Percentiles rank a stretch among this genome's conserved stretches.
Conservation (phyloP, 2,113 vertebrate species). For the Zeus faber region DNA sequence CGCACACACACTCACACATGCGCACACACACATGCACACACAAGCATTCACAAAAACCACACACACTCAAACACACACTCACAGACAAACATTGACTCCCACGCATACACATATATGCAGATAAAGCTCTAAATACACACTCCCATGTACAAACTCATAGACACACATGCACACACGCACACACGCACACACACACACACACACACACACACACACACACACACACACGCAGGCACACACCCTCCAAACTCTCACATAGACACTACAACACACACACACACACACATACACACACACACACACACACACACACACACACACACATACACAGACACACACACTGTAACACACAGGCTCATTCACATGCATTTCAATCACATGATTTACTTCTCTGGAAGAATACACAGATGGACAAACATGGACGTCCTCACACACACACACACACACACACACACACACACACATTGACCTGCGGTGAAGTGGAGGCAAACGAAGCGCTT, state of each 20-base stretch:
- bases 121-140: slow-evolving; percentile 1
- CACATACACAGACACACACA: neutral
- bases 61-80: too few species aligned
- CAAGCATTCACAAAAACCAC: too few species aligned
- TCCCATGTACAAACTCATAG: slow-evolving; percentile 21
- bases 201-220: neutral
- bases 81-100: too few species aligned
- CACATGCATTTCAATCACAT: slow-evolving; percentile 1
- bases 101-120: slow-evolving; percentile 5
- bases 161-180: slow-evolving; percentile 24
- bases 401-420: too few species aligned
- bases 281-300: too few species aligned
- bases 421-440: too few species aligned
- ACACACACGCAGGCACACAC: neutral
- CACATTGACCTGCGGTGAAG: slow-evolving; percentile 12
- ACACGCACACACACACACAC: slow-evolving; percentile 1
- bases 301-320: slow-evolving; percentile 1
- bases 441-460: slow-evolving; percentile 7
- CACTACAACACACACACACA: neutral
- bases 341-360: neutral
- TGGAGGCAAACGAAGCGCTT: too few species aligned
- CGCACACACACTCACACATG: too few species aligned
- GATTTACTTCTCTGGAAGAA: too few species aligned
- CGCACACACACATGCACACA: too few species aligned
- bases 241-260: neutral